A percentile compares a stretch with the other conserved stretches of the same genome.
Evolutionary conservation across 2,113 vertebrate species (phyloP).

Genomic region (Ceuthmochares aereus): DNA sequence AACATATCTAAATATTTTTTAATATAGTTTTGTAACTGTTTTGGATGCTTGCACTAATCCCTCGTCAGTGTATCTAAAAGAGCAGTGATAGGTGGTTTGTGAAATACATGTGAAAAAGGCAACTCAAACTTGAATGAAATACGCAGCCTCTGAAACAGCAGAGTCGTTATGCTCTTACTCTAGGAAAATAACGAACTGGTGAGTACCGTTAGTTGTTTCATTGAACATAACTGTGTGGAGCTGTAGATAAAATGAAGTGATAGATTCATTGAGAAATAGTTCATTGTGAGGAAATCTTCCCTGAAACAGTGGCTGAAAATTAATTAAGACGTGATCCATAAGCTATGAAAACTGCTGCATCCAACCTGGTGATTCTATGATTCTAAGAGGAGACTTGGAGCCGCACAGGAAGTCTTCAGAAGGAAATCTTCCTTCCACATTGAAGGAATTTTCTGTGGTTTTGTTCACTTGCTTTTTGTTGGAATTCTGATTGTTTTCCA

Average conservation of each 20-base stretch:
- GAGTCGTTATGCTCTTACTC: neutral
- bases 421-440: neutral
- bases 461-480: conserved; percentile 48
- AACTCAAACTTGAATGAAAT: neutral
- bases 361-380: too few species aligned
- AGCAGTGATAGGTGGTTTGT: neutral
- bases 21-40: neutral
- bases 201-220: neutral
- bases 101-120: neutral
- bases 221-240: neutral
- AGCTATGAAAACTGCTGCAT: neutral
- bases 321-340: neutral
- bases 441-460: conserved; percentile 32
- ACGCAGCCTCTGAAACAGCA: fast-evolving
- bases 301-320: neutral
- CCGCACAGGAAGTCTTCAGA: neutral
- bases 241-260: neutral
- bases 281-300: neutral
- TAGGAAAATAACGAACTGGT: neutral
- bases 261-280: neutral
- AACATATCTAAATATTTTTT: neutral
- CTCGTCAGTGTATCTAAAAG: neutral
- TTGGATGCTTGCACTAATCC: neutral
- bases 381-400: neutral
- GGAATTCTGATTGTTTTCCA: conserved; percentile 52